Evolutionary conservation across 2,113 vertebrate genomes (phyloP).

Genomic region (Dryoscopus gambensis): DNA sequence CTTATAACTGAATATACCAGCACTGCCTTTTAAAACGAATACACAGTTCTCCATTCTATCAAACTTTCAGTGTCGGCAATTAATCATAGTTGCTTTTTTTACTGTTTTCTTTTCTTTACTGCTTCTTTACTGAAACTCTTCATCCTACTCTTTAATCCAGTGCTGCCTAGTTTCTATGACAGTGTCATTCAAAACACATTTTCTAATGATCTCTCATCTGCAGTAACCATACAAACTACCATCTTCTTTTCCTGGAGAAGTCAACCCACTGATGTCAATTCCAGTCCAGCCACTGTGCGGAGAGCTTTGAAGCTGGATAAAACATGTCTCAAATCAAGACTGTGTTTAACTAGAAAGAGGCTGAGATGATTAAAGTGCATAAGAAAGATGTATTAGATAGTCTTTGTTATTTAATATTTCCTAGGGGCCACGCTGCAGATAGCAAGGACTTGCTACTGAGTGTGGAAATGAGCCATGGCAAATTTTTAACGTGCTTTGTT

Average conservation of each 20-base stretch:
- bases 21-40: not conserved
- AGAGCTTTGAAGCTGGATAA: not conserved
- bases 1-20: not conserved
- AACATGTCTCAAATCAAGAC: not conserved
- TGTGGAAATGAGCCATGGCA: slow-evolving; percentile 17
- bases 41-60: not conserved
- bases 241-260: not conserved
- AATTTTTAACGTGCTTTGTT: slow-evolving; percentile 54
- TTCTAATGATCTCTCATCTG: not conserved
- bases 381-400: not conserved
- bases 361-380: not conserved
- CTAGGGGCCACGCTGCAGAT: not conserved
- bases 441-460: slow-evolving; percentile 36
- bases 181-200: not conserved
- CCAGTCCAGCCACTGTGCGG: not conserved
- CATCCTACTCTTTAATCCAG: not conserved
- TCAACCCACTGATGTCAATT: not conserved
- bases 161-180: not conserved
- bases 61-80: not conserved
- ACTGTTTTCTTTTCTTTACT: not conserved
- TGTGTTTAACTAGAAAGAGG: not conserved
- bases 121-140: not conserved
- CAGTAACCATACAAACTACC: not conserved
- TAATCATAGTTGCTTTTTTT: not conserved
- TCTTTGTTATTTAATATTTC: slow-evolving; percentile 28